phyloP scores from a whole-genome alignment of 2,113 vertebrate species.

The Bos indicus region DNA sequence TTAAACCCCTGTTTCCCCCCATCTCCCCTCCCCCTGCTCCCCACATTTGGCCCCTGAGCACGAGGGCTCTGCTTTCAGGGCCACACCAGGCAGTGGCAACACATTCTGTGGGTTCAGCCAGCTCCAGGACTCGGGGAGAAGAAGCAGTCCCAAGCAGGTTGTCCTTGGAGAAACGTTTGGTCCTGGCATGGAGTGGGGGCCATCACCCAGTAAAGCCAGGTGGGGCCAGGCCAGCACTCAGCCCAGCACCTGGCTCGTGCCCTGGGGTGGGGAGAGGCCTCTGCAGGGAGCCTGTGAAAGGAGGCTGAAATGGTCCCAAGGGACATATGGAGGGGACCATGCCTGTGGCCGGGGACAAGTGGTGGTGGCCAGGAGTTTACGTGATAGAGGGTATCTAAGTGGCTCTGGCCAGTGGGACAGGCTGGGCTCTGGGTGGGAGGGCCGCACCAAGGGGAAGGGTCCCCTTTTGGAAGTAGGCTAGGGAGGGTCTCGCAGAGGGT shows the following conservation, averaged over 20 bases:
- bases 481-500: background rate
- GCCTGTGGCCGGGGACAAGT: background rate
- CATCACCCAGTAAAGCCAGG: background rate
- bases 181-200: background rate
- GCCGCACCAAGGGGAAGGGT: accelerated
- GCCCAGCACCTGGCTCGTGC: background rate
- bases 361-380: background rate
- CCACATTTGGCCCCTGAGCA: no score
- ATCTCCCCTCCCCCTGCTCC: accelerated
- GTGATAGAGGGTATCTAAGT: accelerated
- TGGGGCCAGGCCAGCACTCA: background rate
- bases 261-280: background rate
- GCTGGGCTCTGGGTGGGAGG: background rate
- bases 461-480: background rate
- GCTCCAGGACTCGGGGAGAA: accelerated
- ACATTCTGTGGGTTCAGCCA: background rate
- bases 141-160: accelerated
- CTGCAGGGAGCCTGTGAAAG: background rate
- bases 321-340: accelerated
- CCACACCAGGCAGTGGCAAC: no score
- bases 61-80: background rate
- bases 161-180: background rate
- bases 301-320: background rate
- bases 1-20: accelerated
- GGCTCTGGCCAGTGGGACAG: background rate